A percentile compares a stretch with the other conserved stretches of the same genome.
Evolutionary conservation across 2,113 vertebrate genomes (phyloP).

Genomic region (Probosciger aterrimus): DNA sequence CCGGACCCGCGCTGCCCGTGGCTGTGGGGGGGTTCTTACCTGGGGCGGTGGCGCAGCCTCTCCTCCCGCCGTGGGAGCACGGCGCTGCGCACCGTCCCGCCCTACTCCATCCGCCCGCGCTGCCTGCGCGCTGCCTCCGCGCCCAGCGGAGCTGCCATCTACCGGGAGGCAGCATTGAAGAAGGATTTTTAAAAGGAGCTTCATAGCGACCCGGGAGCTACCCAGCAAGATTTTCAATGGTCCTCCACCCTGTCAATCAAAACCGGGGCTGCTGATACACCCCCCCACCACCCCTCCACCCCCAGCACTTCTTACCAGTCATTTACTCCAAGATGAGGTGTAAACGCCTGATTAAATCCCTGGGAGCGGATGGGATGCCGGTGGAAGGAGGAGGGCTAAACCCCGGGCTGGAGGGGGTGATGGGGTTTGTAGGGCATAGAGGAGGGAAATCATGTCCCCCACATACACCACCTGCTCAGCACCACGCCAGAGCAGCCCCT

Average conservation of each 20-base stretch:
- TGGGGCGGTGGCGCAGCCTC: background rate
- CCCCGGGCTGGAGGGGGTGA: background rate
- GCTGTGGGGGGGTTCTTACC: background rate
- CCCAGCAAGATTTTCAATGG: slow-evolving; percentile 78
- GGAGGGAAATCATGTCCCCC: background rate
- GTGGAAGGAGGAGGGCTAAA: slow-evolving; percentile 8
- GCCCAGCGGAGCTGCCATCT: slow-evolving; percentile 83
- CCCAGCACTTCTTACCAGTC: slow-evolving; percentile 23
- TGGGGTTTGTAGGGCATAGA: background rate
- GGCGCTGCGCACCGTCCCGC: slow-evolving; percentile 7
- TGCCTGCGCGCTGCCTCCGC: slow-evolving; percentile 62
- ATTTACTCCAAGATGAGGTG: slow-evolving; percentile 64
- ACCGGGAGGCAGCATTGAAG: slow-evolving; percentile 72
- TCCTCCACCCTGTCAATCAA: slow-evolving; percentile 85
- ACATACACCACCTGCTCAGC: background rate
- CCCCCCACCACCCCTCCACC: background rate
- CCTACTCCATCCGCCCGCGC: slow-evolving; percentile 13
- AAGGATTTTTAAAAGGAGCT: slow-evolving; percentile 89
- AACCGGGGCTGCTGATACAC: slow-evolving; percentile 5
- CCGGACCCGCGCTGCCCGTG: background rate
- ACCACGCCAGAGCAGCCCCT: background rate
- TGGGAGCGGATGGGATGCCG: slow-evolving; percentile 4
- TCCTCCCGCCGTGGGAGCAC: background rate
- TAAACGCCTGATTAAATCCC: slow-evolving; percentile 60
- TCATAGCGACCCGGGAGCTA: slow-evolving; percentile 73